A percentile compares a stretch with the other conserved stretches of the same genome.
phyloP scores from a whole-genome alignment of 2,888 invertebrate genomes.

The Scrobipalpa atriplicella region DNA sequence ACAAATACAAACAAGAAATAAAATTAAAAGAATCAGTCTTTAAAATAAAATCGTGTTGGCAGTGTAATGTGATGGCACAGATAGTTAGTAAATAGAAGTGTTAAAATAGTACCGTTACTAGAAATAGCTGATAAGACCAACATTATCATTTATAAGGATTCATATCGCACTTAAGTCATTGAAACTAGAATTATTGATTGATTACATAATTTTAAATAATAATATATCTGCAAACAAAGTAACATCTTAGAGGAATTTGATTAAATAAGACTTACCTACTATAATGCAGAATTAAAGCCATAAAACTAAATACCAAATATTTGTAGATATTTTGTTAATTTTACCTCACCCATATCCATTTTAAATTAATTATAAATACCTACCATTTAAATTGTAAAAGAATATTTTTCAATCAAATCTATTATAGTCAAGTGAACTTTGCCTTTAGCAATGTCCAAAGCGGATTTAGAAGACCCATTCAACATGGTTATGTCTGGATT shows the following conservation, averaged over 20 bases:
- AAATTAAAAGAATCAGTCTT: too few relatives aligned
- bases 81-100: neutral
- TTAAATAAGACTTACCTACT: neutral
- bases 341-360: neutral
- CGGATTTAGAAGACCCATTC: constrained; percentile 84
- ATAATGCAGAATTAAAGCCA: neutral
- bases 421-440: constrained; percentile 81
- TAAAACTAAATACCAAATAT: too few relatives aligned
- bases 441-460: constrained; percentile 84
- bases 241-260: neutral
- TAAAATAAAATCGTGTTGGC: constrained; percentile 19
- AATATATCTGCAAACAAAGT: too few relatives aligned
- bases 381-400: constrained; percentile 31
- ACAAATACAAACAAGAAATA: too few relatives aligned
- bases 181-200: too few relatives aligned
- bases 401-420: constrained; percentile 73
- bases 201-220: neutral
- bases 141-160: neutral
- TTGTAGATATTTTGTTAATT: too few relatives aligned
- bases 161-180: too few relatives aligned
- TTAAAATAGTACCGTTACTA: neutral
- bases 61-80: constrained; percentile 17
- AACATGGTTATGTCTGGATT: constrained; percentile 82
- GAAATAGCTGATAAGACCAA: neutral
- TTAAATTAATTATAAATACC: neutral